Conservation (phyloP, 2,113 vertebrate species). For the Tringa solitaria region DNA sequence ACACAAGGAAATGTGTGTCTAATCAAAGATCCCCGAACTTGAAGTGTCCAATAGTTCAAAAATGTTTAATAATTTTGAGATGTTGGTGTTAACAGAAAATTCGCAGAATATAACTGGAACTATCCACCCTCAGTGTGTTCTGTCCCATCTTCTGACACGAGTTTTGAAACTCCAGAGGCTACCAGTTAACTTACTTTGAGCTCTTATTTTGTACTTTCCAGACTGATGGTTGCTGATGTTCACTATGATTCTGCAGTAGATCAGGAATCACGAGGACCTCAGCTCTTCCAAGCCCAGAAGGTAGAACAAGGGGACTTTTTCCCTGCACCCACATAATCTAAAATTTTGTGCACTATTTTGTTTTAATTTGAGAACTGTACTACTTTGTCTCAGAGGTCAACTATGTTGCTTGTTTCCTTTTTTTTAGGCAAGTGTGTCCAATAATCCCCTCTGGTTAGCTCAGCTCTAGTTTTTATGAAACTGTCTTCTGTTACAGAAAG, state of each 20-base stretch:
- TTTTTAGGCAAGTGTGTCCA: neutral
- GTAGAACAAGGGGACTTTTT: neutral
- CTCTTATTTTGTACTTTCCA: neutral
- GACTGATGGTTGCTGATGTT: accelerated
- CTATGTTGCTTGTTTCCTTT: neutral
- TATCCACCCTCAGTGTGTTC: neutral
- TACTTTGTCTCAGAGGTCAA: neutral
- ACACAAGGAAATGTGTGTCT: neutral
- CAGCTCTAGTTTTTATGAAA: neutral
- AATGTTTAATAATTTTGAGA: neutral
- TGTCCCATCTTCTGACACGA: neutral
- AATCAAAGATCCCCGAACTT: neutral
- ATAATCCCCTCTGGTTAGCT: neutral
- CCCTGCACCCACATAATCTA: neutral
- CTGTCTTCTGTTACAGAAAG: neutral
- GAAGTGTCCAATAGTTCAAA: neutral
- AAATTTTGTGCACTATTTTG: neutral
- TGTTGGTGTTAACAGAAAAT: neutral
- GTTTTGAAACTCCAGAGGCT: neutral
- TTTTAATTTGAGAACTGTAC: neutral
- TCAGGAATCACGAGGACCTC: neutral
- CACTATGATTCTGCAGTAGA: neutral
- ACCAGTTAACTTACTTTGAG: neutral
- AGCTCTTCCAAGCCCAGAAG: neutral
- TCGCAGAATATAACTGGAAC: neutral